Evolutionary conservation across 2,797 vertebrate genomes (phyloP), one percentile per base, ranked within the genome.

Genomic region (Fratercula arctica): DNA sequence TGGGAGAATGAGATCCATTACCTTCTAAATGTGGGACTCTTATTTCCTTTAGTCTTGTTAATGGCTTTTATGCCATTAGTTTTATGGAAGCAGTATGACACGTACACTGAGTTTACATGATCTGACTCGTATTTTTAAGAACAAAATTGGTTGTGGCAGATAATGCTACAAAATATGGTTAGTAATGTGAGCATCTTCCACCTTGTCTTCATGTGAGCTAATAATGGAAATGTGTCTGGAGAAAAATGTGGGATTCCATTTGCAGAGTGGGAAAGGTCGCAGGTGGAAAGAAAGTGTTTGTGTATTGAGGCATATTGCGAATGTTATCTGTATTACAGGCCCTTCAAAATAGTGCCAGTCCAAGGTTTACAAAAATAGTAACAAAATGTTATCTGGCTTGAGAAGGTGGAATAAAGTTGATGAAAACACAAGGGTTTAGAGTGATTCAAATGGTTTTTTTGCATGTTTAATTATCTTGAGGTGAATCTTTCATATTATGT

Each of bases 211-310:
- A 10, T 25, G 53, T 87, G 54, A 90, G 24, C 8, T 57, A 35
- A 15, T 41, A 81, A 31, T 29, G 29, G 51, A 75, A 88, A 41
- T 26, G 25, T 5, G 2, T 63, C 29, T 73, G 61, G n/a, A 20
- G 72, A 41, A 66, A 50, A 14, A 39, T 0, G 8, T 11, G 2
- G 0, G 3, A 59, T 89, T 78, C 28, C 3, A 1, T 68, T 57
- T 93, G 13, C 50, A 39, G 48, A n/a, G 29, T 33, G 12, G 5
- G 28, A 9, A 67, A 35, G 67, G 14, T 73, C 10, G 1, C 21
- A 59, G 19, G 16, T 81, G 15, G 41, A 56, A 89, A 59, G 21
- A 28, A 76, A 59, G 18, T 41, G 7, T 45, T 64, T 81, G 70
- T 29, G 8, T 74, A 13, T 19, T 15, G 12, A 41, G 31, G 3